These are phyloP conservation scores for Agrotis puta DNA, from an alignment of 2,888 invertebrate species.

Conservation along the genomic window DNA sequence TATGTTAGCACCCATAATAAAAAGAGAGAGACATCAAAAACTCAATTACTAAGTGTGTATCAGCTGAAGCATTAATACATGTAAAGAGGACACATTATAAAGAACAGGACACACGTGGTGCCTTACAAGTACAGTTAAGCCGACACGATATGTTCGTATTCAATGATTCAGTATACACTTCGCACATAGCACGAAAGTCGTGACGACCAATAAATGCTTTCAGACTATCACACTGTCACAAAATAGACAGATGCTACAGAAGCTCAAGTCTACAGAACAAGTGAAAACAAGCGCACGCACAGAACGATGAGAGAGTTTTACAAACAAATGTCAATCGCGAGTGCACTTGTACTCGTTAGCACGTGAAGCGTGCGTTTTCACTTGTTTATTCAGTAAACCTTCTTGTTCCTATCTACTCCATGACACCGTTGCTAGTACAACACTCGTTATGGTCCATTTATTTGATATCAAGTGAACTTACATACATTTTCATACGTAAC, in stretches of 20 bases:
- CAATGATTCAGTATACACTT: slow-evolving; percentile 71
- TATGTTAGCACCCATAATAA: not conserved
- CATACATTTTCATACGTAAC: slow-evolving; percentile 53
- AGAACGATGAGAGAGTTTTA: not conserved
- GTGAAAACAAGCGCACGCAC: not conserved
- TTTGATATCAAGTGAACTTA: slow-evolving; percentile 53
- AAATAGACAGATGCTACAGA: not conserved
- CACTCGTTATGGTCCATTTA: slow-evolving; percentile 74
- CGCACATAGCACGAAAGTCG: slow-evolving; percentile 79
- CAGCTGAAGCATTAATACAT: slow-evolving; percentile 47
- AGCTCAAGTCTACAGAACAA: not conserved
- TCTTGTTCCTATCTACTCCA: not conserved
- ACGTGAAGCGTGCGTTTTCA: slow-evolving; percentile 3
- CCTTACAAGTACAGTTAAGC: slow-evolving; percentile 61
- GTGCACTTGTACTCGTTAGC: not conserved
- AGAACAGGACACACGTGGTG: slow-evolving; percentile 65
- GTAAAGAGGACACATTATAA: slow-evolving; percentile 56
- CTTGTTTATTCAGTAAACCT: not conserved
- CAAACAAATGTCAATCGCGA: not conserved
- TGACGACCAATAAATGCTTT: slow-evolving; percentile 80
- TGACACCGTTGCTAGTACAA: slow-evolving; percentile 44
- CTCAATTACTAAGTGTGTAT: slow-evolving; percentile 29
- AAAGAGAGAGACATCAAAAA: slow-evolving; percentile 25
- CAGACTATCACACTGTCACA: slow-evolving; percentile 63
- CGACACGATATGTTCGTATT: slow-evolving; percentile 56